These are phyloP conservation scores for Prunella strophiata DNA, from an alignment of 2,797 vertebrate species.

Conservation along the genomic window DNA sequence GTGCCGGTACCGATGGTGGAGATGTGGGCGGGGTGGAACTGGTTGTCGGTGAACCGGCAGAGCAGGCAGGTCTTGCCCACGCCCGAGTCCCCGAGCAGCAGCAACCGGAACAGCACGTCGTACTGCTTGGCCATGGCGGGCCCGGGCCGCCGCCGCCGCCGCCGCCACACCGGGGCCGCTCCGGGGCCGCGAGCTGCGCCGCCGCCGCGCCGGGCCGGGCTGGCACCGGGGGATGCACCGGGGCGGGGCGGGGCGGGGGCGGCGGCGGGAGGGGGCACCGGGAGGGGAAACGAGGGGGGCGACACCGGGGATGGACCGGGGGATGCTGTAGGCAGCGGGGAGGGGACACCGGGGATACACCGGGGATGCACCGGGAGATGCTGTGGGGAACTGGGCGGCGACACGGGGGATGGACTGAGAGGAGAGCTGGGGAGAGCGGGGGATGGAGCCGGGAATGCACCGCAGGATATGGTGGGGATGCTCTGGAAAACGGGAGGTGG, in stretches of 20 bases:
- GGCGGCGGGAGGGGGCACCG: not conserved
- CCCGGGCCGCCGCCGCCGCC: not conserved
- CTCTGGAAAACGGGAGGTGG: not conserved
- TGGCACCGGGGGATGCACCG: not conserved
- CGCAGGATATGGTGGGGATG: not conserved
- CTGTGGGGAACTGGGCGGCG: not conserved
- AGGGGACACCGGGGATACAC: not conserved
- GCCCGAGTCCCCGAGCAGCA: constrained; percentile 92
- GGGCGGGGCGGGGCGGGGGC: not conserved
- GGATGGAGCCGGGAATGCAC: not conserved
- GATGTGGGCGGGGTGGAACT: constrained; percentile 91
- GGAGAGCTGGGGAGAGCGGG: not conserved
- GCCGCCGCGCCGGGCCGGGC: not conserved
- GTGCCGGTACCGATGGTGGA: constrained; percentile 91
- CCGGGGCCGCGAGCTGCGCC: constrained; percentile 10
- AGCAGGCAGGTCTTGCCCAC: constrained; percentile 94
- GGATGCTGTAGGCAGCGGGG: not conserved
- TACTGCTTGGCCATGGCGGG: constrained; percentile 91
- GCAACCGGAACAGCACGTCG: constrained; percentile 90
- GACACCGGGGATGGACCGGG: not conserved
- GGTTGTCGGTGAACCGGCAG: constrained; percentile 91
- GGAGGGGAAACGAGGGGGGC: not conserved
- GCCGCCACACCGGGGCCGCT: constrained; percentile 13
- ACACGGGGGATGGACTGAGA: not conserved
- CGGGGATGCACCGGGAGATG: not conserved